These are phyloP conservation scores for Drosophila peninsularis DNA, from an alignment of 2,888 invertebrate species.

Conservation along the genomic window DNA sequence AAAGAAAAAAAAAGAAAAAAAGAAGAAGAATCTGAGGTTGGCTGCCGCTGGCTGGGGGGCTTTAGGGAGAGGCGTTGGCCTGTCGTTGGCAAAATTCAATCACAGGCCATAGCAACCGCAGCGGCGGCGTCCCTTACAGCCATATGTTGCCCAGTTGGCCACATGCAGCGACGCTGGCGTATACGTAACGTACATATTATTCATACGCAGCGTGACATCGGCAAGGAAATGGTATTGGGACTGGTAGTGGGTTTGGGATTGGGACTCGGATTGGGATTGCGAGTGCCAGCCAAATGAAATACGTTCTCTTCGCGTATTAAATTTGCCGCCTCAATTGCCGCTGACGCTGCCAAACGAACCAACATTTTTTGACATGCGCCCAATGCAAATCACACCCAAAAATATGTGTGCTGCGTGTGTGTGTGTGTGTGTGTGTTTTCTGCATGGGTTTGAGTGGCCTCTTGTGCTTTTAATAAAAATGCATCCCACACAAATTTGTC, in stretches of 20 bases:
- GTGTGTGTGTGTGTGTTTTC: conserved; percentile 10
- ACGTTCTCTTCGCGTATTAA: conserved; percentile 68
- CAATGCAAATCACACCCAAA: conserved; percentile 52
- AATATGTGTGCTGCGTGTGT: conserved; percentile 6
- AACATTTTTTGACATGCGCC: conserved; percentile 35
- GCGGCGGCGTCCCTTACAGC: conserved; percentile 4
- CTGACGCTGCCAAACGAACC: conserved; percentile 47
- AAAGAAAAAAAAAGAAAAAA: too few relatives aligned
- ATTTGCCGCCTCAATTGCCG: conserved; percentile 70
- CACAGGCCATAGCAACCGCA: conserved; percentile 25
- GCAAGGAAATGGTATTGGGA: conserved; percentile 13
- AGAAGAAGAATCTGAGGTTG: not conserved
- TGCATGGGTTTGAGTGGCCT: conserved; percentile 49
- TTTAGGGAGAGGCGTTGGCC: not conserved
- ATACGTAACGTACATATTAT: conserved; percentile 71
- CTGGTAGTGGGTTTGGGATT: not conserved
- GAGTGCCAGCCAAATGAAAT: conserved; percentile 58
- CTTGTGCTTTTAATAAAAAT: conserved; percentile 58
- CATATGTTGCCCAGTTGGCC: conserved; percentile 31
- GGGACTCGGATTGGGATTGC: not conserved
- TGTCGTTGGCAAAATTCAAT: conserved; percentile 45
- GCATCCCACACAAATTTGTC: conserved; percentile 65
- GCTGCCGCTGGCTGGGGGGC: not conserved
- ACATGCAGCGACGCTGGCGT: conserved; percentile 63
- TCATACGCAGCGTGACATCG: conserved; percentile 76